Conservation (phyloP, 2,888 invertebrate species). For the Drosophila ustulata region DNA sequence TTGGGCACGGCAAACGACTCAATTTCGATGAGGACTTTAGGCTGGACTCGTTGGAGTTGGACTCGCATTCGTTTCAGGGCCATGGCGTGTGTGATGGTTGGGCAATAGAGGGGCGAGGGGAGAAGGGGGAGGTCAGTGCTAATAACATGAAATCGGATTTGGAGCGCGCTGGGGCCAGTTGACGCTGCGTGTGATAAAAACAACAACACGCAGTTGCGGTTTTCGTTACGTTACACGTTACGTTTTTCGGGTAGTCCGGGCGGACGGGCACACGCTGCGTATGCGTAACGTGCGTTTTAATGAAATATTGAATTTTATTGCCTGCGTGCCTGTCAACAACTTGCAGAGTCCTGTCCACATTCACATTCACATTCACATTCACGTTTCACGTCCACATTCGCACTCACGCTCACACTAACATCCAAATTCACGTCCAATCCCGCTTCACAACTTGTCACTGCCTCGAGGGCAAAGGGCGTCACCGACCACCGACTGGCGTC, state of each 20-base stretch:
- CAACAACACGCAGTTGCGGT: conserved; percentile 67
- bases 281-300: conserved; percentile 81
- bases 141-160: conserved; percentile 80
- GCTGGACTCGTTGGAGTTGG: conserved; percentile 18
- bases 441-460: conserved; percentile 79
- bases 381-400: conserved; percentile 7
- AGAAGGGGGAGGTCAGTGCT: conserved; percentile 46
- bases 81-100: conserved; percentile 23
- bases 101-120: conserved; percentile 6
- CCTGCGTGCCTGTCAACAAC: conserved; percentile 83
- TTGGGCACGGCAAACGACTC: conserved; percentile 66
- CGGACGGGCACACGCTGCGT: conserved; percentile 68
- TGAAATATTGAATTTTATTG: conserved; percentile 84
- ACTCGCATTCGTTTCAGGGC: conserved; percentile 30
- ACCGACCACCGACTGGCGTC: conserved; percentile 50
- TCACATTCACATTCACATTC: conserved; percentile 11
- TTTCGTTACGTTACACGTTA: conserved; percentile 49
- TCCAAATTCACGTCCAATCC: conserved; percentile 28
- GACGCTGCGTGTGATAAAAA: conserved; percentile 78
- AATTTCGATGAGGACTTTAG: conserved; percentile 52
- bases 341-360: conserved; percentile 48
- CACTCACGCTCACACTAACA: conserved; percentile 13
- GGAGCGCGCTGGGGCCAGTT: conserved; percentile 55
- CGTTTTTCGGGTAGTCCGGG: conserved; percentile 11
- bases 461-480: conserved; percentile 65